Evolutionary conservation across 2,113 vertebrate genomes (phyloP), one percentile per base, ranked within the genome.

Genomic region (Python bivittatus): DNA sequence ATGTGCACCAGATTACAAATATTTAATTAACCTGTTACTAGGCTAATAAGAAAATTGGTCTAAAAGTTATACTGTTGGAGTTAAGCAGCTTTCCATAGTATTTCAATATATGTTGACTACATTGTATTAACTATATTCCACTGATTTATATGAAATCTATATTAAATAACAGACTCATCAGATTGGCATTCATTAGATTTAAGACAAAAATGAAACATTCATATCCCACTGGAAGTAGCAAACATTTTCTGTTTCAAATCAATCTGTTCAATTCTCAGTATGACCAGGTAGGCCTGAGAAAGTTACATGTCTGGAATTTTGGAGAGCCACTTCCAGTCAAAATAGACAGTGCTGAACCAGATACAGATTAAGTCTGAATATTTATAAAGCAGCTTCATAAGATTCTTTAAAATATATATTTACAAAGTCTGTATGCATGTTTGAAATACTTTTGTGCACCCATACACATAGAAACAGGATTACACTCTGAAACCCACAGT

Each of bases 31-130:
- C n/a, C 87, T 22, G 42, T 93, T 84, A 85, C 17, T 8, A 12
- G 85, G 9, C 22, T 86, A 68, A 91, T 79, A 92, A 88, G 38
- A 1, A 88, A 92, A 89, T 90, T 5, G 12, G 25, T 91, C 4
- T 93, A 52, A 94, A 87, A 3, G 90, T n/a, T 89, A 64, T 6
- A 58, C 15, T 6, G 2, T 1, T 92, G 58, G 92, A 93, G 53
- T 92, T 91, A 72, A 94, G 22, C 0, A 57, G 17, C 87, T 83
- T 54, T 15, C 4, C 84, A 93, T 92, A 27, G 2, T 42, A 61
- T 3, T 2, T 33, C 89, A 93, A 38, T 87, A 93, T 15, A 94
- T 27, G 29, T 22, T 52, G 56, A 54, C n/a, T 72, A 72, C 6
- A 72, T 72, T 38, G 7, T 20, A 20, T 72, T 2, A 60, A 48